Evolutionary conservation across 2,888 invertebrate species (phyloP).

Genomic region (Candidula unifasciata): DNA sequence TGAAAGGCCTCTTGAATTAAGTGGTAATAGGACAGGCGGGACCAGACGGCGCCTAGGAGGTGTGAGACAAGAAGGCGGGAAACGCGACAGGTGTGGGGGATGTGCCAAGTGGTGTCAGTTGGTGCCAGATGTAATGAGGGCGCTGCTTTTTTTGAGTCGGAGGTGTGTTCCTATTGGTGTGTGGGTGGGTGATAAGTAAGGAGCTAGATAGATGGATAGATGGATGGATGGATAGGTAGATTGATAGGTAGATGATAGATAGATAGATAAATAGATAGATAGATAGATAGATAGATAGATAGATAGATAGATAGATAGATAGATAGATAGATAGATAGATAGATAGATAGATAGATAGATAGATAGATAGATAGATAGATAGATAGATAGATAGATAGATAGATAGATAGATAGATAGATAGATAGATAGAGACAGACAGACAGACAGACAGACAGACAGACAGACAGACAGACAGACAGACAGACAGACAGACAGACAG

Average conservation of each 20-base stretch:
- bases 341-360: too few species aligned
- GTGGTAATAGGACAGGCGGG: neutral
- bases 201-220: slow-evolving; percentile 27
- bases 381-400: too few species aligned
- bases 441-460: too few species aligned
- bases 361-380: too few species aligned
- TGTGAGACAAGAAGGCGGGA: neutral
- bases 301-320: neutral
- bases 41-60: slow-evolving; percentile 4
- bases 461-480: too few species aligned
- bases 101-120: slow-evolving; percentile 1
- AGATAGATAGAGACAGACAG: too few species aligned
- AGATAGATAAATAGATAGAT: slow-evolving; percentile 3
- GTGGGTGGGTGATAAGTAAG: too few species aligned
- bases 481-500: too few species aligned
- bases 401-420: too few species aligned
- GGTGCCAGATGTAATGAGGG: neutral
- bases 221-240: neutral
- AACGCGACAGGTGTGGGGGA: slow-evolving; percentile 5
- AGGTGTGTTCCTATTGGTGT: too few species aligned
- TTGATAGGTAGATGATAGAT: slow-evolving; percentile 1
- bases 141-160: neutral
- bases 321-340: too few species aligned
- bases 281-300: neutral
- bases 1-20: neutral